Evolutionary conservation across 2,113 vertebrate species (phyloP).

Genomic region (Alosa alosa): DNA sequence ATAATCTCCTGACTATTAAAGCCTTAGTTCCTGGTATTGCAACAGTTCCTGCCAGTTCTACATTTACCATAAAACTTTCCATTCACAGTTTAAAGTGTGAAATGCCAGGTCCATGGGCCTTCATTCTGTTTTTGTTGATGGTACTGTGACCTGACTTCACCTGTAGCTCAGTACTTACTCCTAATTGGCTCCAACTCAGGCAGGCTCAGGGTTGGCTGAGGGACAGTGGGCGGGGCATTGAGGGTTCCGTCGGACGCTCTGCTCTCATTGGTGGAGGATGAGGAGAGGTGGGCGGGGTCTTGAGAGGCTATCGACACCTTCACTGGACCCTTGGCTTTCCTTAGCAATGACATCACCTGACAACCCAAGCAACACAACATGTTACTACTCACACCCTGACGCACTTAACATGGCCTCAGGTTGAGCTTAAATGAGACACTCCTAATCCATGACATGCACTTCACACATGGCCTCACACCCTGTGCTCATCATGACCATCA

Average conservation of each 20-base stretch:
- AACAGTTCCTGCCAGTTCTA: no score
- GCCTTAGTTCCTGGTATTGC: no score
- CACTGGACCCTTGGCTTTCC: slow-evolving; percentile 70
- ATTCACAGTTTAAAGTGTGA: no score
- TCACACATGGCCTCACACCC: neutral
- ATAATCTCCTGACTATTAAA: no score
- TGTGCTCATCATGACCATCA: no score
- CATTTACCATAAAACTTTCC: no score
- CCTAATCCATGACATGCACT: neutral
- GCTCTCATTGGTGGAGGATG: slow-evolving; percentile 39
- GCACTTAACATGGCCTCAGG: neutral
- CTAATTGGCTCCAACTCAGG: slow-evolving; percentile 71
- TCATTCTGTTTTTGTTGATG: neutral
- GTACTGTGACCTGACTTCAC: neutral
- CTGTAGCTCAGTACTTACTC: slow-evolving; percentile 69
- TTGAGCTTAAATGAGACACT: neutral
- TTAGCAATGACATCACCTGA: slow-evolving; percentile 79
- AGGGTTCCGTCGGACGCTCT: slow-evolving; percentile 51
- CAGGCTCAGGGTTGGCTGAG: slow-evolving; percentile 50
- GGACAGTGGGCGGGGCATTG: slow-evolving; percentile 47
- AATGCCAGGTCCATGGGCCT: no score
- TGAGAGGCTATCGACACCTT: slow-evolving; percentile 75
- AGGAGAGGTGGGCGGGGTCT: slow-evolving; percentile 47
- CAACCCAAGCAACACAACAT: slow-evolving; percentile 17
- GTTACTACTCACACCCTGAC: neutral